Base-by-base conservation (phyloP, 2,797 vertebrate genomes). In the Gastrophryne carolinensis region DNA sequence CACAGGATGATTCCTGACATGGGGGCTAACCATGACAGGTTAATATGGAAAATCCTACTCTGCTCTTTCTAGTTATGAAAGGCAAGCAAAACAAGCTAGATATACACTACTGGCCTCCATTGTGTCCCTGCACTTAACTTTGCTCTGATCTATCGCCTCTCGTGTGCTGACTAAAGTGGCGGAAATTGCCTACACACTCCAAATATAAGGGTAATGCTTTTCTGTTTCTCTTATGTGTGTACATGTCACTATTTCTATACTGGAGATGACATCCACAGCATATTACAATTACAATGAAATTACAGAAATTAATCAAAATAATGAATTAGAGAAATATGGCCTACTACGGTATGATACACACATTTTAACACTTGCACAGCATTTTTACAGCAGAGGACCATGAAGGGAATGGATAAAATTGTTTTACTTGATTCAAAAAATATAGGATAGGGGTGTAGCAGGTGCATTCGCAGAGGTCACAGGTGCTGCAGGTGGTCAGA, bases 171-270 rank as follows among this genome's bases (percentile, higher is more conserved):
- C 49, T 37, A 0, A 10, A 5, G 2, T 53, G 23, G 49, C 5
- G 17, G n/a, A 37, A 24, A 67, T 67, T 67, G 54, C 35, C 64
- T 54, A 15, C 3, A 12, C 30, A 47, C 23, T 26, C 13, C 2
- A 7, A 41, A 13, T 23, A 21, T 24, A 21, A 7, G n/a, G 1
- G 11, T 32, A 35, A 9, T 26, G 5, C 30, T 26, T 13, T 27
- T 34, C 15, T 35, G 49, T 68, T 35, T 29, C 32, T 54, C 54
- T 54, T 54, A 13, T 39, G 49, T 54, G 37, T 67, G 61, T 17
- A 29, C 29, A 24, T 63, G 23, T 39, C 30, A 37, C 37, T 56
- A 27, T 41, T 39, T 29, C 21, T 39, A 27, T 26, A n/a, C n/a
- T 19, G 39, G n/a, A 54, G 50, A 27, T n/a, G 10, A 27, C 5